Evolutionary conservation across 2,113 vertebrate species (phyloP), one percentile per base, ranked within the genome.

Genomic region (Bucco capensis): DNA sequence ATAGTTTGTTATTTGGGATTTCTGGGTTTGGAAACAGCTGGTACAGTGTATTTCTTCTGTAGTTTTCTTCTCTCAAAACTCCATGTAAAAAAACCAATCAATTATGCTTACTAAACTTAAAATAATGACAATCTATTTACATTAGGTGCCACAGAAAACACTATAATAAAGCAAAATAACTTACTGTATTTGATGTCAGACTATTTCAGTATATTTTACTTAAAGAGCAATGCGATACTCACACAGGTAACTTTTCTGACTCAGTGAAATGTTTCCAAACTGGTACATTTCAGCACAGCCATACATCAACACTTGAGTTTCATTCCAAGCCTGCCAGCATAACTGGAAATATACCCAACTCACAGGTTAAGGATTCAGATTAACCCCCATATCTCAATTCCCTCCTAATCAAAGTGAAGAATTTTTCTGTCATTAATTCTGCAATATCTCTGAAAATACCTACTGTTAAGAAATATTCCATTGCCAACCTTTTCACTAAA

Each of bases 11-110:
- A 79, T 66, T 70, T 80, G 64, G 47, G 65, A 89, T 86, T 94
- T 93, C 91, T 88, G 47, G 61, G 30, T 92, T 93, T 76, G 27
- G 27, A 94, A 86, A 90, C 80, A 92, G 51, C 35, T 95, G 58
- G 47, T 75, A 73, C 64, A 91, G 69, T 35, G 9, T 82, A 88
- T 85, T 89, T 83, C 51, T 91, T 87, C 47, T 66, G 51, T 44
- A 66, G 23, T 24, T 92, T 88, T 83, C 46, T 69, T 56, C 22
- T 73, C 93, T 91, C 54, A 79, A 83, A 91, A 82, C 10, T 65
- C 27, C 9, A 21, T 21, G 9, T 25, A n/a, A 83, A 90, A 85
- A 72, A 8, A 1, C 30, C 47, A n/a, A 73, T 89, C 50, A 58
- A 5, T n/a, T 88, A 18, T 77, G 27, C 60, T 83, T 85, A 80